Conservation (phyloP, 2,888 invertebrate genomes). For the Ferrisia virgata region DNA sequence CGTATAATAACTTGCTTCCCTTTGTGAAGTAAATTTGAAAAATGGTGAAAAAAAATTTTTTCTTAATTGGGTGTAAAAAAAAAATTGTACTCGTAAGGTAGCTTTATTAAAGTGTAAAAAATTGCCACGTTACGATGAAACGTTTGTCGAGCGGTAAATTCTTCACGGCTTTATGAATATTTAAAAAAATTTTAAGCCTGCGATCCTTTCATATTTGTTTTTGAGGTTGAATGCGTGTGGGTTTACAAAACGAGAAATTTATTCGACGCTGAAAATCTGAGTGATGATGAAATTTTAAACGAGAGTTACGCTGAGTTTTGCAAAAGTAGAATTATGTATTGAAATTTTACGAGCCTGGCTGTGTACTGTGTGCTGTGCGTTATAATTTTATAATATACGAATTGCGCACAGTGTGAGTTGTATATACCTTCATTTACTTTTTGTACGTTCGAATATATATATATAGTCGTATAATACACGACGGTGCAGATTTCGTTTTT, state of each 20-base stretch:
- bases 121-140: neutral
- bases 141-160: neutral
- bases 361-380: too few species aligned
- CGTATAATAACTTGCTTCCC: neutral
- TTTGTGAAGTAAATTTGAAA: neutral
- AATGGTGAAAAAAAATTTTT: neutral
- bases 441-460: neutral
- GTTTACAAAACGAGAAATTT: neutral
- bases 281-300: neutral
- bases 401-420: neutral
- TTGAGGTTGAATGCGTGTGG: neutral
- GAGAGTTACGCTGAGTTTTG: neutral
- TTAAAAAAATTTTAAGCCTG: neutral
- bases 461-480: too few species aligned
- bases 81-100: too few species aligned
- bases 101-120: neutral
- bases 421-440: neutral
- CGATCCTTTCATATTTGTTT: neutral
- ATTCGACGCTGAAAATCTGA: neutral
- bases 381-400: neutral
- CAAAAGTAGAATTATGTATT: neutral
- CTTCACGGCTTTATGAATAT: neutral
- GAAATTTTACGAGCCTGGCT: neutral
- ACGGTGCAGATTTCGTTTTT: neutral
- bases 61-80: neutral